phyloP scores from a whole-genome alignment of 2,888 invertebrate genomes.

The Spialia ferax region DNA sequence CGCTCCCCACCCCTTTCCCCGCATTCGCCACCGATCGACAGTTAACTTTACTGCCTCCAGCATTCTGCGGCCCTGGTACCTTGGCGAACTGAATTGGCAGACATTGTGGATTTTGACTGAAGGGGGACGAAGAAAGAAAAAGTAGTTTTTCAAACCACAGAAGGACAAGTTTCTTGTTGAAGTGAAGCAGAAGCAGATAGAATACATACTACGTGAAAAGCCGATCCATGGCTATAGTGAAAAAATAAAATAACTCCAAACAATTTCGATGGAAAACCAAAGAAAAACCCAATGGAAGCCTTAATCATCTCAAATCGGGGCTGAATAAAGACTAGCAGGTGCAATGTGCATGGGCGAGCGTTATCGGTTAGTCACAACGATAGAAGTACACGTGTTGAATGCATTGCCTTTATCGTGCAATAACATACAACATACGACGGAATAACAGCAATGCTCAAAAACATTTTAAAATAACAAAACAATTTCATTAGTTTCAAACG shows the following conservation, averaged over 20 bases:
- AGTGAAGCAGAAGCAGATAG: too few relatives aligned
- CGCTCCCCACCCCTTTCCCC: slow-evolving; percentile 51
- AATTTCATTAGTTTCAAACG: background rate
- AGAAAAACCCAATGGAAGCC: background rate
- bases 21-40: slow-evolving; percentile 58
- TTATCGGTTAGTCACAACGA: slow-evolving; percentile 27
- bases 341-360: slow-evolving; percentile 26
- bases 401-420: slow-evolving; percentile 30
- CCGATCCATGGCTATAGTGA: too few relatives aligned
- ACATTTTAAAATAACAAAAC: slow-evolving; percentile 19
- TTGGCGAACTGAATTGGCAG: slow-evolving; percentile 77
- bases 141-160: too few relatives aligned
- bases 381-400: slow-evolving; percentile 36
- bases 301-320: background rate
- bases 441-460: slow-evolving; percentile 20
- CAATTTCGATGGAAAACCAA: too few relatives aligned
- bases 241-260: too few relatives aligned
- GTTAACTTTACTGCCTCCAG: slow-evolving; percentile 61
- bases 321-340: slow-evolving; percentile 15
- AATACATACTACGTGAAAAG: too few relatives aligned
- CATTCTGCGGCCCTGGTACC: slow-evolving; percentile 71
- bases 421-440: slow-evolving; percentile 21
- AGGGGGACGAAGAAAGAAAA: slow-evolving; percentile 34
- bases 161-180: too few relatives aligned
- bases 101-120: slow-evolving; percentile 65